Percentiles rank a stretch among this genome's conserved stretches.
phyloP scores from a whole-genome alignment of 1,140 invertebrate species.

The Oedothorax gibbosus region DNA sequence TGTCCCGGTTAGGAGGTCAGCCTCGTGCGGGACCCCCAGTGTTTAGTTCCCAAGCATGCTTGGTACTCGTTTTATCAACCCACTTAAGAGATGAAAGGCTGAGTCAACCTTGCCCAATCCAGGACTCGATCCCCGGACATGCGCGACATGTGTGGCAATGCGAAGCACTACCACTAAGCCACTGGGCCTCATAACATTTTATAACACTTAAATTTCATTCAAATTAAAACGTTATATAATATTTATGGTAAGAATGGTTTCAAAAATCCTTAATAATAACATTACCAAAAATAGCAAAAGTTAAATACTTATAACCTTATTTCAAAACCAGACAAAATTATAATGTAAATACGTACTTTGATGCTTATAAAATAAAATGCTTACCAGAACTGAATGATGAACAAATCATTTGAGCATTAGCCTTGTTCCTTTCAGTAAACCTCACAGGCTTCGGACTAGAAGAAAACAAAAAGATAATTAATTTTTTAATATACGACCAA shows the following conservation, averaged over 20 bases:
- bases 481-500: not conserved
- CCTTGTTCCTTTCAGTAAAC: slow-evolving; percentile 92
- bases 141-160: too few species aligned
- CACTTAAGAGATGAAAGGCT: too few species aligned
- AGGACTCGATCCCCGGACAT: too few species aligned
- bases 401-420: slow-evolving; percentile 96
- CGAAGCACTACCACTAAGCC: too few species aligned
- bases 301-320: not conserved
- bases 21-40: too few species aligned
- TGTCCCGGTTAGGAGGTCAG: too few species aligned
- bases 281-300: slow-evolving; percentile 1
- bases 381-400: slow-evolving; percentile 85
- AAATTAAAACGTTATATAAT: too few species aligned
- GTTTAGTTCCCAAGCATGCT: too few species aligned
- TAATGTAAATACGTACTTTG: not conserved
- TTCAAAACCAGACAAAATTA: not conserved
- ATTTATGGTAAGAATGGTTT: not conserved
- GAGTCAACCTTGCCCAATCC: too few species aligned
- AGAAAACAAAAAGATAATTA: slow-evolving; percentile 63
- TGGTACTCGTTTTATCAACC: too few species aligned
- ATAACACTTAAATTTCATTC: not conserved
- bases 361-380: not conserved
- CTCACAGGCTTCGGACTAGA: slow-evolving; percentile 84
- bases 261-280: not conserved
- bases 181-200: too few species aligned